A percentile compares a stretch with the other conserved stretches of the same genome.
phyloP scores from a whole-genome alignment of 2,888 invertebrate genomes.

The Xestia xanthographa region DNA sequence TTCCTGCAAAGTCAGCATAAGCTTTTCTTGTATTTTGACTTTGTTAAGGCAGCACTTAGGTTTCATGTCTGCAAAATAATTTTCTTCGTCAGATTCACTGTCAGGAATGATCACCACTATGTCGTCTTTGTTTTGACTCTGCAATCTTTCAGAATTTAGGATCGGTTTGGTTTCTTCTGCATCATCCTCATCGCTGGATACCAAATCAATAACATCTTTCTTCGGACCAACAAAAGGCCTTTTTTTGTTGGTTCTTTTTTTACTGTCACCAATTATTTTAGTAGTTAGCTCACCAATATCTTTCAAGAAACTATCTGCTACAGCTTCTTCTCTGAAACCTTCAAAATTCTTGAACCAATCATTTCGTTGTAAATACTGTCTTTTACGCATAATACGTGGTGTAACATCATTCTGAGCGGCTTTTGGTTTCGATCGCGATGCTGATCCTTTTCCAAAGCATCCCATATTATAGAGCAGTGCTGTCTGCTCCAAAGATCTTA shows the following conservation, averaged over 20 bases:
- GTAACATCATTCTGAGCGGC: slow-evolving; percentile 79
- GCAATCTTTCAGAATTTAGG: slow-evolving; percentile 63
- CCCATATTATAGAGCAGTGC: slow-evolving; percentile 92
- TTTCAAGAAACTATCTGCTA: slow-evolving; percentile 77
- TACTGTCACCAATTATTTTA: slow-evolving; percentile 78
- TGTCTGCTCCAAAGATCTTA: slow-evolving; percentile 91
- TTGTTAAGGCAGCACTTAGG: slow-evolving; percentile 91
- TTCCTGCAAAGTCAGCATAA: slow-evolving; percentile 94
- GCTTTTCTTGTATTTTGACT: slow-evolving; percentile 91
- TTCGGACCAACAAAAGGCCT: slow-evolving; percentile 30
- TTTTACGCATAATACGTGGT: slow-evolving; percentile 89
- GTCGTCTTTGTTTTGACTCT: slow-evolving; percentile 75
- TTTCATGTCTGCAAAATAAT: slow-evolving; percentile 91
- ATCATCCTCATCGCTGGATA: slow-evolving; percentile 84
- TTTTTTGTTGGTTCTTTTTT: slow-evolving; percentile 58
- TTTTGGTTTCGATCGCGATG: slow-evolving; percentile 90
- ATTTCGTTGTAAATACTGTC: slow-evolving; percentile 91
- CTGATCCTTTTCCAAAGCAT: slow-evolving; percentile 94
- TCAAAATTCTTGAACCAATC: slow-evolving; percentile 88
- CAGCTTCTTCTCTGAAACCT: slow-evolving; percentile 67
- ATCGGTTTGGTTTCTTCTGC: slow-evolving; percentile 64
- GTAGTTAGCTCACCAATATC: slow-evolving; percentile 78
- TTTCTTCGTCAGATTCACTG: slow-evolving; percentile 92
- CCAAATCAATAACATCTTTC: slow-evolving; percentile 86
- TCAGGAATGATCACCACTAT: slow-evolving; percentile 92